These are phyloP conservation scores for Oreotrochilus melanogaster DNA, from an alignment of 2,113 vertebrate genomes.

Conservation along the genomic window DNA sequence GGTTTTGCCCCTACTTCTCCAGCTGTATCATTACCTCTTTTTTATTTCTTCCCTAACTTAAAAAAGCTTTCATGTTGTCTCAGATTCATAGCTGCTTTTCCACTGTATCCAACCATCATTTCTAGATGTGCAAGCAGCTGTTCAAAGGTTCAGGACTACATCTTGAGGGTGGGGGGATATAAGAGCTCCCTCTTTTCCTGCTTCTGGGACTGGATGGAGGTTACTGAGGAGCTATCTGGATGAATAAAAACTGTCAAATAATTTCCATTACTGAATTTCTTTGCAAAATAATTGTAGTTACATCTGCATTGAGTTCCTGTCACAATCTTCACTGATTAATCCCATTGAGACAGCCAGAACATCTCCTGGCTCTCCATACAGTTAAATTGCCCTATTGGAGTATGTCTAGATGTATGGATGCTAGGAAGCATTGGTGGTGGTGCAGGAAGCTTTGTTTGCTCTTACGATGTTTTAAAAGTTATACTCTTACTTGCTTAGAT, in stretches of 20 bases:
- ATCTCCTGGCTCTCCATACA: neutral
- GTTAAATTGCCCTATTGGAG: neutral
- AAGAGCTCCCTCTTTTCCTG: neutral
- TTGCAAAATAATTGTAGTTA: conserved; percentile 10
- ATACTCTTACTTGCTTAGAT: neutral
- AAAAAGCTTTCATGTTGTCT: neutral
- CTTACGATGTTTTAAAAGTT: neutral
- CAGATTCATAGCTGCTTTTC: neutral
- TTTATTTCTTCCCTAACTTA: neutral
- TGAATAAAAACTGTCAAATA: neutral
- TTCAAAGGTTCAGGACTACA: neutral
- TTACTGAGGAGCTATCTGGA: neutral
- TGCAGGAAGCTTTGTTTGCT: neutral
- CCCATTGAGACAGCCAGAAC: neutral
- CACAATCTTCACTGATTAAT: conserved; percentile 39
- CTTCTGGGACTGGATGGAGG: neutral
- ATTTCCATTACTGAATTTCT: conserved; percentile 8
- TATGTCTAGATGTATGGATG: neutral
- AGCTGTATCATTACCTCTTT: neutral
- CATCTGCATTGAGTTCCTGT: conserved; percentile 12
- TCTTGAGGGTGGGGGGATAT: neutral
- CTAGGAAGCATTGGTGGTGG: neutral
- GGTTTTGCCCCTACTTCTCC: neutral
- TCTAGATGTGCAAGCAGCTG: neutral
- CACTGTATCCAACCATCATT: neutral